Evolutionary conservation across 2,888 invertebrate species (phyloP), one percentile per base, ranked within the genome.

Genomic region (Actias luna): DNA sequence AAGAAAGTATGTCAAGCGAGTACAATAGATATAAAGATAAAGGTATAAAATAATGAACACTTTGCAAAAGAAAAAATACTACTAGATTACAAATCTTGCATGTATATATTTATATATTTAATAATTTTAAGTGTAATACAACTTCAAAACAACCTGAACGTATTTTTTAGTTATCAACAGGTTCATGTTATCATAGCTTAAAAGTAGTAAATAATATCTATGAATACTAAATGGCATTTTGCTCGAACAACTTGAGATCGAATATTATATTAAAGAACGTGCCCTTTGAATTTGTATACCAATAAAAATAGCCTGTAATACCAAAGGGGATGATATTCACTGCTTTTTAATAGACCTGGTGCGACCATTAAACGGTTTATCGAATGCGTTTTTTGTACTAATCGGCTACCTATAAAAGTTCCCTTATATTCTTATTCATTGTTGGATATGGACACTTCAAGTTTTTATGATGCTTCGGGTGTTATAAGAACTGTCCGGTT

Each of bases 401-500:
- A 79, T 82, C 77, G 73, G 76, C 75, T 76, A 77, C 78, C 73
- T 79, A 84, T 85, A 82, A 80, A 84, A 79, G 72, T 77, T 80
- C 84, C 82, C 79, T 85, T 83, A 88, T 82, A 82, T 80, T 76
- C 74, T 66, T 71, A 79, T 73, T 79, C 85, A 87, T 87, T 90
- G 88, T 88, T 78, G 69, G 63, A 70, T 78, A 87, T 85, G 87
- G 85, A 83, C 85, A 84, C 87, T 88, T 81, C 83, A 83, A 84
- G 79, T 90, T 91, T 91, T 91, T 91, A 89, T 76, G 64, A 58
- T 66, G 73, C 73, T 70, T 67, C 79, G 80, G 85, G 85, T 84
- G 81, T 84, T 87, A 85, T 85, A 89, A 89, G 84, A 88, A 85
- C 79, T 73, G 67, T 75, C 78, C 80, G 85, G 89, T 87, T 88